Base-by-base conservation (phyloP, 2,888 invertebrate species). In the Molorchus minor region DNA sequence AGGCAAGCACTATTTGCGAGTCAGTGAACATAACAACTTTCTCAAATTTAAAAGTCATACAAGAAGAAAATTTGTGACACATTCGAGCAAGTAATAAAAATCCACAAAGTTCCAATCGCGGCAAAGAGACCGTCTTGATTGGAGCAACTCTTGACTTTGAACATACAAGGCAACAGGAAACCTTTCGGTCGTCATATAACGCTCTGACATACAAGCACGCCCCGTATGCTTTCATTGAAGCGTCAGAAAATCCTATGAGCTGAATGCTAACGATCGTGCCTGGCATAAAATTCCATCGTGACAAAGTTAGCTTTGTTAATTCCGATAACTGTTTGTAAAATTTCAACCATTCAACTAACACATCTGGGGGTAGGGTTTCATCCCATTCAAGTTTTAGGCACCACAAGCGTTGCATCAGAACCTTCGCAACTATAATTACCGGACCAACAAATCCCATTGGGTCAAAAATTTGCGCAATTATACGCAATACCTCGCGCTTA, bases 121-220 rank as follows among this genome's bases (percentile, higher is more conserved):
- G 68, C 13, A 62, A n/a, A 4, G 58, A 36, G 7, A 53, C 15
- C 10, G 13, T 8, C 54, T 56, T 54, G 0, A 66, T 30, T 7
- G 61, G 57, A 7, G 64, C 61, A 19, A 61, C 62, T 21, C 54
- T 15, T n/a, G 61, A 51, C 59, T 68, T 66, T 10, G 61, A 49
- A 41, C 55, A 63, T 13, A 64, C 20, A 20, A 65, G 33, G 15
- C 30, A 15, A 5, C 16, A n/a, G 2, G 4, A 17, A 25, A 40
- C 33, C 1, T 33, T 10, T n/a, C 16, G 12, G 16, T 29, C 20
- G 17, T 33, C 13, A n/a, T 47, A 5, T 3, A 17, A 2, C n/a
- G 1, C 12, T 20, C 35, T 16, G 2, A 47, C 8, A 20, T 40
- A 51, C 21, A 51, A 25, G 16, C 51, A 51, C 5, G 40, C 51